A percentile compares a stretch with the other conserved stretches of the same genome.
These are phyloP conservation scores for Tauraco erythrolophus DNA, from an alignment of 2,113 vertebrate genomes.

Conservation along the genomic window DNA sequence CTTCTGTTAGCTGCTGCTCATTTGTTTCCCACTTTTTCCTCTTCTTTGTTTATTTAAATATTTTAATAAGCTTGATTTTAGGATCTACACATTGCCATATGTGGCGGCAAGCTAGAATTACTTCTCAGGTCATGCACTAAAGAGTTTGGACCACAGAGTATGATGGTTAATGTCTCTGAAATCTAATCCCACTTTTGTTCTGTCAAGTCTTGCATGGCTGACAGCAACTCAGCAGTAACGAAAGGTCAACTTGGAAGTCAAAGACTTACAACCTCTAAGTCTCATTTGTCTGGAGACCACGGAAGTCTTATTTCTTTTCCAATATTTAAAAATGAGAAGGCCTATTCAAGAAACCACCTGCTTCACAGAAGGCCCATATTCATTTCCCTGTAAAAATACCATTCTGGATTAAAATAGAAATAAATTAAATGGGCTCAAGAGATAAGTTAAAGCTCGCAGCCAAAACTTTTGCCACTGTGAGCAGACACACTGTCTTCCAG, in stretches of 20 bases:
- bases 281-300: constrained; percentile 2
- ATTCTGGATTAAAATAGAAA: not conserved
- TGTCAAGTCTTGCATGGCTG: constrained; percentile 57
- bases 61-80: constrained; percentile 22
- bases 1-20: not conserved
- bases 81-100: not conserved
- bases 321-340: not conserved
- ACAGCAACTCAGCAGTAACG: constrained; percentile 50
- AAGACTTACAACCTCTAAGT: constrained; percentile 15
- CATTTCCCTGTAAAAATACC: not conserved
- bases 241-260: constrained; percentile 58
- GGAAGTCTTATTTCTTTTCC: not conserved
- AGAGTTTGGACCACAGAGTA: not conserved
- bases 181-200: constrained; percentile 46
- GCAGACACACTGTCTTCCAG: not conserved
- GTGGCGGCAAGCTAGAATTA: constrained; percentile 2
- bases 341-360: not conserved
- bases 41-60: constrained; percentile 23
- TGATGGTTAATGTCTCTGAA: constrained; percentile 33
- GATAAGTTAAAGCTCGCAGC: not conserved
- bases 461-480: not conserved
- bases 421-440: not conserved
- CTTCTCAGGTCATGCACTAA: not conserved
- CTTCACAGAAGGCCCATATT: not conserved
- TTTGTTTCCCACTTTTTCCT: not conserved